Base-by-base conservation (phyloP, 2,888 invertebrate genomes). In the Theodoxus fluviatilis region DNA sequence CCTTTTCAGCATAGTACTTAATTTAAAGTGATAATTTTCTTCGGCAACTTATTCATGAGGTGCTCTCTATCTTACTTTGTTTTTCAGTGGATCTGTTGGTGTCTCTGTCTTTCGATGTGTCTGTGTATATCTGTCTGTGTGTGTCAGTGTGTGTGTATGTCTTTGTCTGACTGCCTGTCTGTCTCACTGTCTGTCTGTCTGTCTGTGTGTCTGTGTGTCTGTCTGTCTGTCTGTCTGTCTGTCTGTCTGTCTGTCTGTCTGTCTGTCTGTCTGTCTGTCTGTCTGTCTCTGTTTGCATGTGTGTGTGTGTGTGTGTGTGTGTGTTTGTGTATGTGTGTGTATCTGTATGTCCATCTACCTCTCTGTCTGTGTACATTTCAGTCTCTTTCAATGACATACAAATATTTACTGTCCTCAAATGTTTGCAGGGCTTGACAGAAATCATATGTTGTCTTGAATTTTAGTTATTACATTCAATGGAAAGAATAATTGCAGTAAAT, bases 181-280 rank as follows among this genome's bases (percentile, higher is more conserved):
- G n/a, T n/a, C n/a, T n/a, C n/a, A n/a, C n/a, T n/a, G n/a, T n/a
- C n/a, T n/a, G n/a, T n/a, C n/a, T n/a, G n/a, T n/a, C n/a, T 0
- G 43, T 70, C n/a, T 37, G 9, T 67, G 57, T 65, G 40, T 68
- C 47, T 25, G 37, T 57, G 64, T 64, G n/a, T 57, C 37, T 55
- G 40, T n/a, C 65, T 68, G n/a, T 68, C n/a, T 59, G n/a, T n/a
- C 57, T 40, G 3, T 22, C 25, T 37, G 38, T 25, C 7, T 37
- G 9, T 15, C 2, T 65, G 12, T 22, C 15, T 7, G 22, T 22
- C 9, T 40, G 7, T 64, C 22, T 25, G 31, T 61, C 6, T 31
- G 15, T 22, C 3, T 33, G 52, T 37, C 33, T 33, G 67, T 3
- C 35, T 47, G 18, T 31, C 15, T 25, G 18, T 31, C 18, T 3